Base-by-base conservation (phyloP, 2,888 invertebrate genomes). In the Hirtodrosophila duncani region DNA sequence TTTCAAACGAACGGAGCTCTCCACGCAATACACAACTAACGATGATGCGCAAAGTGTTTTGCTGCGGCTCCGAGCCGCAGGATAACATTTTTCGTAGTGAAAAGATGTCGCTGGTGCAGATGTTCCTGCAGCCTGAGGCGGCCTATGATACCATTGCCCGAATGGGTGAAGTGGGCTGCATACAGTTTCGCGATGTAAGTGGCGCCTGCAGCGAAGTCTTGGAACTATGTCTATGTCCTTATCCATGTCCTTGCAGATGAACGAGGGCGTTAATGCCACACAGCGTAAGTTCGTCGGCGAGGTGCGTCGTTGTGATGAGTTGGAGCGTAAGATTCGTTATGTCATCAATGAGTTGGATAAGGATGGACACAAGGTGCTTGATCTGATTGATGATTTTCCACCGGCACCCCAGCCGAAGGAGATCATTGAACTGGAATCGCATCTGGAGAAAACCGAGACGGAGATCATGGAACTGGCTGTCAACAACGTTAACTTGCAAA, bases 181-280 rank as follows among this genome's bases (percentile, higher is more conserved):
- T 96, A 38, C 97, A 97, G 89, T 98, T 98, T 86, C 91, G 96
- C 88, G 97, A 97, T 88, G 96, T 97, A 88, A 93, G 93, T 91
- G 8, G 1, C 9, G 6, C 3, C 3, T 30, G n/a, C n/a, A n/a
- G n/a, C n/a, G n/a, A n/a, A n/a, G n/a, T 7, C 14, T n/a, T 2
- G 1, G n/a, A n/a, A 21, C 8, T 2, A 6, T 2, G 5, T 9
- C 4, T 2, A n/a, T 23, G 8, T 14, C n/a, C 11, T 0, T 14
- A 10, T 1, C 4, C 5, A 3, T 55, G 1, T 21, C 9, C 34
- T 44, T 52, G 31, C 23, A 94, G 94, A 85, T 94, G 68, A 95
- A 95, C 83, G 90, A 89, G 58, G 90, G 92, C 49, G 91, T 93
- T 3, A 94, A 93, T 84, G 90, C 91, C 23, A 93, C 94, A 82